Conservation (phyloP, 2,797 vertebrate genomes). For the Argya squamiceps region DNA sequence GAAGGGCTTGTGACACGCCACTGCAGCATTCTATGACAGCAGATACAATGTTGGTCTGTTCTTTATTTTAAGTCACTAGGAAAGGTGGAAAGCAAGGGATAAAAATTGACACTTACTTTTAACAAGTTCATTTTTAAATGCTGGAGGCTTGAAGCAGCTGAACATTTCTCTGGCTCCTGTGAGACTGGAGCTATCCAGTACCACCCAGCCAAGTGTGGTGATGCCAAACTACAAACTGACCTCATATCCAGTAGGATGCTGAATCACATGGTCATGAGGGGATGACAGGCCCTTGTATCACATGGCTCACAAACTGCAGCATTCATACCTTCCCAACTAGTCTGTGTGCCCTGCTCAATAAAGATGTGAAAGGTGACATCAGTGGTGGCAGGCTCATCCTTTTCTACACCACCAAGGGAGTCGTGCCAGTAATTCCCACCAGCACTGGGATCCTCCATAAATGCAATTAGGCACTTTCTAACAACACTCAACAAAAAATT, state of each 20-base stretch:
- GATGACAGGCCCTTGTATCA: neutral
- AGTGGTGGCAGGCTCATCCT: neutral
- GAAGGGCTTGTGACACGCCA: neutral
- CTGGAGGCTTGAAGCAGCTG: neutral
- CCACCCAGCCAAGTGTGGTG: neutral
- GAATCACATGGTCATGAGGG: constrained; percentile 13
- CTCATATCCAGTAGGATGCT: neutral
- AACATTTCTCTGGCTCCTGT: neutral
- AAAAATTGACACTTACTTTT: neutral
- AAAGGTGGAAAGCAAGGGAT: neutral
- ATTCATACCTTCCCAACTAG: neutral
- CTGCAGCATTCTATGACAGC: neutral
- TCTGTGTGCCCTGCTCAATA: neutral
- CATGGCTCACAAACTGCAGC: neutral
- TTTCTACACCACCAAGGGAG: neutral
- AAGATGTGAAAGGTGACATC: neutral
- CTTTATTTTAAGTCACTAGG: neutral
- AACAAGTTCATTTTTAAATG: neutral
- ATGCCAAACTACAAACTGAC: neutral
- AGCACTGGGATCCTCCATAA: neutral
- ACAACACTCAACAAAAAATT: neutral
- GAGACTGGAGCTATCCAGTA: neutral
- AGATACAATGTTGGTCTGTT: neutral
- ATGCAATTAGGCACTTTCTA: neutral
- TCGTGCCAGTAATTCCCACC: neutral